These are phyloP conservation scores for Lordiphosa mommai DNA, from an alignment of 1,140 invertebrate species.

Conservation along the genomic window DNA sequence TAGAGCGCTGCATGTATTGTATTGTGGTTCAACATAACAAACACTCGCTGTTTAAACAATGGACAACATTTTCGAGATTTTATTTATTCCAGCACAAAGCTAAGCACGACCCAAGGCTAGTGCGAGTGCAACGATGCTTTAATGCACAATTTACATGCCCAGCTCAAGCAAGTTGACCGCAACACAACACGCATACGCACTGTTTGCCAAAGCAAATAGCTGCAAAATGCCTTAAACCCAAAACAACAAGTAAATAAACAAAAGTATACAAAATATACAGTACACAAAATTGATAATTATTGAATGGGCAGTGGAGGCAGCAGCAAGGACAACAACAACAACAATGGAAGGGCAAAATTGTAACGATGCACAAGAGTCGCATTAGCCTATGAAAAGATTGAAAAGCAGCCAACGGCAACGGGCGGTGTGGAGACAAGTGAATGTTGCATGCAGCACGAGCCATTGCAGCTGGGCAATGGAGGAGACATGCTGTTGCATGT, in stretches of 20 bases:
- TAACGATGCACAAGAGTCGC: slow-evolving; percentile 76
- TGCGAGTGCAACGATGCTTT: background rate
- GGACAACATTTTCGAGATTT: slow-evolving; percentile 31
- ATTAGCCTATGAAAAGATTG: slow-evolving; percentile 75
- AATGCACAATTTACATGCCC: background rate
- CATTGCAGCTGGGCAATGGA: slow-evolving; percentile 37
- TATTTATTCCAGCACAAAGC: slow-evolving; percentile 2
- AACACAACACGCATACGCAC: slow-evolving; percentile 66
- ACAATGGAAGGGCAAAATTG: slow-evolving; percentile 26
- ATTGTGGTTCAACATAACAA: background rate
- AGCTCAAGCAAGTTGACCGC: slow-evolving; percentile 19
- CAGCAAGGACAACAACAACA: slow-evolving; percentile 6
- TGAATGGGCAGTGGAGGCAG: slow-evolving; percentile 29
- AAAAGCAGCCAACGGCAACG: slow-evolving; percentile 29
- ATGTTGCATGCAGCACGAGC: slow-evolving; percentile 32
- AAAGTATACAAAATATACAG: slow-evolving; percentile 40
- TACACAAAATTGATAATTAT: slow-evolving; percentile 73
- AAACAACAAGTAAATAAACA: slow-evolving; percentile 75
- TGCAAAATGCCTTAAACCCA: slow-evolving; percentile 60
- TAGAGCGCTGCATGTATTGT: background rate
- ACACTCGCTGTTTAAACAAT: slow-evolving; percentile 32
- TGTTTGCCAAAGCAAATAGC: slow-evolving; percentile 62
- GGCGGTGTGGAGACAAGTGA: slow-evolving; percentile 1
- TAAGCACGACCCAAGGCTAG: background rate
- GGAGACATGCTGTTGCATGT: slow-evolving; percentile 77